Evolutionary conservation across 1,140 invertebrate genomes (phyloP).

Genomic region (Schlechtendalia chinensis): DNA sequence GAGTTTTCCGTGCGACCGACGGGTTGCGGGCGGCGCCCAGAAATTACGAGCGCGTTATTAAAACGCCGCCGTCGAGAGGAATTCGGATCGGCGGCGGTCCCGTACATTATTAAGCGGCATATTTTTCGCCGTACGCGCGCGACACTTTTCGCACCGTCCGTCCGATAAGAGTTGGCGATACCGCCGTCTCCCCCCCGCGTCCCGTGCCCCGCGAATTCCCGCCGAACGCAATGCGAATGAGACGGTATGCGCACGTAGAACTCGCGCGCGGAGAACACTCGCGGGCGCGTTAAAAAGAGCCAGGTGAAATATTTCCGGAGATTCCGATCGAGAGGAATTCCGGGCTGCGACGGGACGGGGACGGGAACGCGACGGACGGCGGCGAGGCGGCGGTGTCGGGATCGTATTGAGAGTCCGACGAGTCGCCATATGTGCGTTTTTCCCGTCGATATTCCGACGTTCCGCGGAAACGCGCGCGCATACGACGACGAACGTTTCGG

Average conservation of each 20-base stretch:
- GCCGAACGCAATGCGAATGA: too few relatives aligned
- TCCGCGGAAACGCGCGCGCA: background rate
- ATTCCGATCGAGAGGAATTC: conserved; percentile 12
- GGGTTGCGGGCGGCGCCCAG: background rate
- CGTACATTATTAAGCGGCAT: conserved; percentile 26
- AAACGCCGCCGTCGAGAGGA: background rate
- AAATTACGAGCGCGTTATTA: conserved; percentile 7
- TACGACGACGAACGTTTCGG: background rate
- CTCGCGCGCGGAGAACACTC: too few relatives aligned
- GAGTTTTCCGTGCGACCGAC: too few relatives aligned
- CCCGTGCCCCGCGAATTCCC: too few relatives aligned
- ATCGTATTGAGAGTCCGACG: background rate
- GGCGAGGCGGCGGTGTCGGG: too few relatives aligned
- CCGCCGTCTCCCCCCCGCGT: too few relatives aligned
- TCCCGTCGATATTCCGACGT: background rate
- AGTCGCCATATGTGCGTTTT: background rate
- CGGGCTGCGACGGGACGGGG: background rate
- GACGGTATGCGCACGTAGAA: too few relatives aligned
- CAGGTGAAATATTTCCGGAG: background rate
- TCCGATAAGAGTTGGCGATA: background rate
- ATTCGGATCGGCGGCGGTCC: background rate
- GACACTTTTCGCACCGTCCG: background rate
- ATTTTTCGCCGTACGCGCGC: background rate
- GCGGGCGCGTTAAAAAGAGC: background rate
- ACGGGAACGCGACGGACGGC: background rate